These are phyloP conservation scores for Dufourea novaeangliae DNA, from an alignment of 1,140 invertebrate species.

Conservation along the genomic window DNA sequence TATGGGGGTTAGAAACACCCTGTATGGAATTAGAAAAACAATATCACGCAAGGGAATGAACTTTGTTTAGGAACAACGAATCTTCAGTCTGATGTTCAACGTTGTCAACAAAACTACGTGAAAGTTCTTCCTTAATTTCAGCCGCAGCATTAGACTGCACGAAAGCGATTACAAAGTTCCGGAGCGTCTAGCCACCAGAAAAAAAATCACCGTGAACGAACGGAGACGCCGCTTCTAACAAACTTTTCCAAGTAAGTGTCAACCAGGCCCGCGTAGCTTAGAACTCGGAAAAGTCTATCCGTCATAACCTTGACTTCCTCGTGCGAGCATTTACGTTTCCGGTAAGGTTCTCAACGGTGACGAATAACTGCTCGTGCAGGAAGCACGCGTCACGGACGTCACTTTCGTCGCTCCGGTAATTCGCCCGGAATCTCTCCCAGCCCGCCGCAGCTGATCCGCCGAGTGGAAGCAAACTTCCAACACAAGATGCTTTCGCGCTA, in stretches of 20 bases:
- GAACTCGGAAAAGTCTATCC: slow-evolving; percentile 35
- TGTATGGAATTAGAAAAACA: neutral
- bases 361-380: slow-evolving; percentile 44
- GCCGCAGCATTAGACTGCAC: neutral
- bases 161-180: slow-evolving; percentile 11
- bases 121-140: neutral
- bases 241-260: slow-evolving; percentile 7
- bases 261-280: slow-evolving; percentile 8
- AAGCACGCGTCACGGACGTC: slow-evolving; percentile 37
- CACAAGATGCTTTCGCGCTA: slow-evolving; percentile 66
- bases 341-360: slow-evolving; percentile 27
- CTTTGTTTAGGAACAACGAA: neutral
- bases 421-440: slow-evolving; percentile 14
- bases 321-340: slow-evolving; percentile 43
- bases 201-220: neutral
- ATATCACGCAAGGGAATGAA: neutral
- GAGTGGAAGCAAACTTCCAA: slow-evolving; percentile 50
- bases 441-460: slow-evolving; percentile 41
- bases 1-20: no score
- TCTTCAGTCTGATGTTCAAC: neutral
- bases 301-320: slow-evolving; percentile 48
- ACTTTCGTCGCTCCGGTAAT: slow-evolving; percentile 38
- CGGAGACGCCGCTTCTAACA: neutral
- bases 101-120: neutral
- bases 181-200: no score